phyloP scores from a whole-genome alignment of 2,113 vertebrate genomes.

The Ammodytes dubius region DNA sequence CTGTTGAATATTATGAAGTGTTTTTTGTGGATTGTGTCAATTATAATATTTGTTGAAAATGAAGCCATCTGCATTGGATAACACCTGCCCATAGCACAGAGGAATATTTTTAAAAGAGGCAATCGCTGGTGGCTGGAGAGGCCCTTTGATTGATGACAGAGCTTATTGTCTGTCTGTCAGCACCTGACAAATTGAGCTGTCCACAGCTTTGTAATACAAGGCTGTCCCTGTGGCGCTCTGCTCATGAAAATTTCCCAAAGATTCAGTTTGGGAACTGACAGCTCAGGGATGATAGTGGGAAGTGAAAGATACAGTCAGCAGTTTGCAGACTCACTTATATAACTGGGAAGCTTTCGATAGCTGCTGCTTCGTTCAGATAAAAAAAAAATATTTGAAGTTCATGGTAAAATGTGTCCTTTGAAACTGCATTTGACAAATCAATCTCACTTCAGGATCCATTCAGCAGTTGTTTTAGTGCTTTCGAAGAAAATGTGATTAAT shows the following conservation, averaged over 20 bases:
- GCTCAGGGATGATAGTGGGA: slow-evolving; percentile 9
- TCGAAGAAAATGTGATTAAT: neutral
- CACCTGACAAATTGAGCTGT: slow-evolving; percentile 39
- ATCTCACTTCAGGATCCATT: neutral
- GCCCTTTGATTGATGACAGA: slow-evolving; percentile 47
- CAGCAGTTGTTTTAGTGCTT: neutral
- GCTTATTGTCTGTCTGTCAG: slow-evolving; percentile 66
- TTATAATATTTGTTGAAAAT: slow-evolving; percentile 37
- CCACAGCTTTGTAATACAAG: slow-evolving; percentile 34
- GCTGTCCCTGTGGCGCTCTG: neutral
- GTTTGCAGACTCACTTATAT: slow-evolving; percentile 16
- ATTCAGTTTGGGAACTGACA: slow-evolving; percentile 36
- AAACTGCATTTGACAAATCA: neutral
- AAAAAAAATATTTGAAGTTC: neutral
- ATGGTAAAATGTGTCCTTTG: neutral
- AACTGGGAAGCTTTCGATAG: neutral
- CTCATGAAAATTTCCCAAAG: slow-evolving; percentile 38
- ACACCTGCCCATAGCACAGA: slow-evolving; percentile 2
- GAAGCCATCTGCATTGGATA: slow-evolving; percentile 29
- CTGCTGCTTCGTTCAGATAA: neutral
- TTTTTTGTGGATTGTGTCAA: neutral
- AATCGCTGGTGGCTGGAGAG: slow-evolving; percentile 16
- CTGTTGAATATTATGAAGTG: neutral
- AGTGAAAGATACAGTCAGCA: slow-evolving; percentile 30
- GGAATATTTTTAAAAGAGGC: slow-evolving; percentile 16